Conservation (phyloP, 2,888 invertebrate genomes). For the Leptodirus hochenwartii region DNA sequence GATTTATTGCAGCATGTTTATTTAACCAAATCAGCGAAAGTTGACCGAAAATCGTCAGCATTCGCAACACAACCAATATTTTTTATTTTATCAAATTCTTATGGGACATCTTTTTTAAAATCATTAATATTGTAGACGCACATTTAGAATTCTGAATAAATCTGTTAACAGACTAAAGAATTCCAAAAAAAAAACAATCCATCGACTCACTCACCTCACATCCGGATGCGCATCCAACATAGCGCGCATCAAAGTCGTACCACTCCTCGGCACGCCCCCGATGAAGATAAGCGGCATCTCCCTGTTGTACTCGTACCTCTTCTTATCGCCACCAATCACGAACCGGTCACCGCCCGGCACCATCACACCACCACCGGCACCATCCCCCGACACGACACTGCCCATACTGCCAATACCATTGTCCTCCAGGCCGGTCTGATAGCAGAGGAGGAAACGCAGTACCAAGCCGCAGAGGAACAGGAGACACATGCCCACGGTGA, state of each 20-base stretch:
- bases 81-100: too few relatives aligned
- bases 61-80: too few relatives aligned
- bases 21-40: too few relatives aligned
- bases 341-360: constrained; percentile 33
- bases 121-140: too few relatives aligned
- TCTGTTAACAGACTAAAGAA: not conserved
- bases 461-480: constrained; percentile 25
- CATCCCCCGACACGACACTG: too few relatives aligned
- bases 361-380: not conserved
- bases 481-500: constrained; percentile 24
- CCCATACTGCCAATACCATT: not conserved
- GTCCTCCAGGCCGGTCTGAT: too few relatives aligned
- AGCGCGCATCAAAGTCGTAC: constrained; percentile 92
- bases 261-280: constrained; percentile 94
- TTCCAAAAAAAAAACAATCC: not conserved
- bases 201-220: constrained; percentile 43
- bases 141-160: too few relatives aligned
- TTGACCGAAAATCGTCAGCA: too few relatives aligned
- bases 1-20: too few relatives aligned
- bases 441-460: constrained; percentile 28
- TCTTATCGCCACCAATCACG: constrained; percentile 42
- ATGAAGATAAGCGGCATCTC: constrained; percentile 91
- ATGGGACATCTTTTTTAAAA: too few relatives aligned
- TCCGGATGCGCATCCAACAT: constrained; percentile 97
- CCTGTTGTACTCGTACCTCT: constrained; percentile 58